These are phyloP conservation scores for Sitta europaea DNA, from an alignment of 2,113 vertebrate genomes.

Conservation along the genomic window DNA sequence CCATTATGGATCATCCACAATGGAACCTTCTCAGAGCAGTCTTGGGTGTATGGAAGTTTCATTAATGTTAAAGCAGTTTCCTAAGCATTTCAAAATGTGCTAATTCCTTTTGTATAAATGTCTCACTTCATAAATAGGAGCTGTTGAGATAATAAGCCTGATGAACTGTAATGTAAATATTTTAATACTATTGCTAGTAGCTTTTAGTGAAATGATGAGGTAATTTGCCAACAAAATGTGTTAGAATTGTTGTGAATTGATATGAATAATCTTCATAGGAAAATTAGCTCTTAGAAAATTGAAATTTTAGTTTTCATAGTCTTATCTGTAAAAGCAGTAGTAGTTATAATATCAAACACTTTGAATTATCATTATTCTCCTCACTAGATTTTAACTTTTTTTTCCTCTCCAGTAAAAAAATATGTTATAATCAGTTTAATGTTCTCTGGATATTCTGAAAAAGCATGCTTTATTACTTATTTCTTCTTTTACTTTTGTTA, in stretches of 20 bases:
- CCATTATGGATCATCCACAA: not conserved
- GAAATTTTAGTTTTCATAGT: not conserved
- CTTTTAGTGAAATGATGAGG: not conserved
- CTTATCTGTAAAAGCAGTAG: not conserved
- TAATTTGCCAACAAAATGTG: slow-evolving; percentile 13
- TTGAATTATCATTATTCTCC: not conserved
- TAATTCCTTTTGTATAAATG: not conserved
- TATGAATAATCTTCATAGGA: not conserved
- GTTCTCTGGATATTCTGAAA: not conserved
- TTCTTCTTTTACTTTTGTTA: not conserved
- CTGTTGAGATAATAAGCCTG: not conserved
- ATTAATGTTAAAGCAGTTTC: not conserved
- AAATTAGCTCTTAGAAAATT: not conserved
- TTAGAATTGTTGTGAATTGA: not conserved
- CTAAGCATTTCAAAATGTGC: not conserved
- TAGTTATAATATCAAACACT: not conserved
- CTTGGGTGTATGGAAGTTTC: not conserved
- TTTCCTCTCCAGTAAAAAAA: not conserved
- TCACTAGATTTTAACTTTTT: not conserved
- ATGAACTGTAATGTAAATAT: slow-evolving; percentile 35
- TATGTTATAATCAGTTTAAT: not conserved
- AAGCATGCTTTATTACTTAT: not conserved
- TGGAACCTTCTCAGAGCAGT: not conserved
- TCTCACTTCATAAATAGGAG: not conserved
- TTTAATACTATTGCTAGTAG: not conserved